A percentile compares a stretch with the other conserved stretches of the same genome.
Conservation (phyloP, 64 coral and sea anemone species). For the Catalaphyllia jardinei region DNA sequence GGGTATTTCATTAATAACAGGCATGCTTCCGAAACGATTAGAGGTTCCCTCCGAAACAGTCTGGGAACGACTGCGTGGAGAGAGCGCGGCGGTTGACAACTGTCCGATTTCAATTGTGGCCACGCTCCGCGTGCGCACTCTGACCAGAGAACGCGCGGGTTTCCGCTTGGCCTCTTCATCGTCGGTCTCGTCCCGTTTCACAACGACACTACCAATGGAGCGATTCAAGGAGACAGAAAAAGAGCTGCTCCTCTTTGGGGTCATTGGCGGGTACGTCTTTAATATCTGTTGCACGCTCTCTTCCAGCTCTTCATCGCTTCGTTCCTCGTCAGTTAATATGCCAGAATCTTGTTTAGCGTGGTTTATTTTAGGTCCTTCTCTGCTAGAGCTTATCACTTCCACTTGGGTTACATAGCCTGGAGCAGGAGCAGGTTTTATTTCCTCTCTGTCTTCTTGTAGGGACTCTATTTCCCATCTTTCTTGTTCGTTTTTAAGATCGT, state of each 20-base stretch:
- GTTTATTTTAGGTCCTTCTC: constrained; percentile 3
- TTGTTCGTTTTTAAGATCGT: constrained; percentile 47
- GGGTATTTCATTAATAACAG: constrained; percentile 81
- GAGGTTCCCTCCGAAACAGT: constrained; percentile 35
- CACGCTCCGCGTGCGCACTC: constrained; percentile 10
- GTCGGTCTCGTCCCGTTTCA: background rate
- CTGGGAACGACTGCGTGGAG: constrained; percentile 22
- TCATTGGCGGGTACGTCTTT: background rate
- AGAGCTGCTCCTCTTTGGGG: constrained; percentile 12
- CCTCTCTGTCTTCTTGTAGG: background rate
- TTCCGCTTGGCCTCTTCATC: background rate
- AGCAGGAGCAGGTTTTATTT: background rate
- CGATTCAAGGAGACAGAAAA: constrained; percentile 8
- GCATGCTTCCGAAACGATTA: constrained; percentile 74
- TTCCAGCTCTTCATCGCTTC: constrained; percentile 32
- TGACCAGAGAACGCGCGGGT: background rate
- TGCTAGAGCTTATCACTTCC: constrained; percentile 10
- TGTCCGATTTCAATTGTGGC: background rate
- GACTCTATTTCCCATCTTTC: constrained; percentile 68
- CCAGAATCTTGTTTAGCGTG: constrained; percentile 90
- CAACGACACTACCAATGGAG: background rate
- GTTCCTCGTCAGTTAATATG: constrained; percentile 74
- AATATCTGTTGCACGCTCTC: constrained; percentile 17
- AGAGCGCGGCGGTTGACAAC: background rate
- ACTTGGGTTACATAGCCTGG: constrained; percentile 52